phyloP scores from a whole-genome alignment of 2,113 vertebrate genomes.

The Hucho hucho region DNA sequence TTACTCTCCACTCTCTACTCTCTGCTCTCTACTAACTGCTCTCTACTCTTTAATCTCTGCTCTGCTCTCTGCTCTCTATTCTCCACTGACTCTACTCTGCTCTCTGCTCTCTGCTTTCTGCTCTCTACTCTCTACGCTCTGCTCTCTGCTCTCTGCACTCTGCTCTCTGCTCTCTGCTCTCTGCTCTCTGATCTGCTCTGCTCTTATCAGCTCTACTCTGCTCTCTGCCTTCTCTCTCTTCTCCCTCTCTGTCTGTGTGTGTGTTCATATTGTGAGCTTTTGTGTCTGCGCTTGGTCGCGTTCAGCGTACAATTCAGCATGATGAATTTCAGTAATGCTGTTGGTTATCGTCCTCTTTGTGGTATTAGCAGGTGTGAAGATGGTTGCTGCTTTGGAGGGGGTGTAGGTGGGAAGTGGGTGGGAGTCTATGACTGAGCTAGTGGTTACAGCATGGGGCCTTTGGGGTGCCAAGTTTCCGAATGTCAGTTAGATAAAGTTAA shows the following conservation, averaged over 20 bases:
- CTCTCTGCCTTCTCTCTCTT: too few relatives aligned
- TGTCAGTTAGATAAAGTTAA: constrained; percentile 51
- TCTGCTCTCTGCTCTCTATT: too few relatives aligned
- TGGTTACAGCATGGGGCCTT: constrained; percentile 41
- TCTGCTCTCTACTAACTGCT: too few relatives aligned
- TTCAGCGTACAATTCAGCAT: constrained; percentile 45
- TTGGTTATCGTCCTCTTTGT: constrained; percentile 70
- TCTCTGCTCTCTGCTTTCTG: neutral
- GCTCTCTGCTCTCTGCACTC: too few relatives aligned
- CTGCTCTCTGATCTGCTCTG: too few relatives aligned
- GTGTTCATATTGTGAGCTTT: too few relatives aligned
- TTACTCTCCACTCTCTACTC: too few relatives aligned
- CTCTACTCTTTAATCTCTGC: too few relatives aligned
- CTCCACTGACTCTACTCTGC: too few relatives aligned
- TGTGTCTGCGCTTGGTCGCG: constrained; percentile 17
- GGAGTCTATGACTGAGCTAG: constrained; percentile 31
- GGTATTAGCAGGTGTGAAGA: constrained; percentile 70
- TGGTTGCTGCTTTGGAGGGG: constrained; percentile 21
- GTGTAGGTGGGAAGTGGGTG: constrained; percentile 8
- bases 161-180: too few relatives aligned
- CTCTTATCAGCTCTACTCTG: neutral
- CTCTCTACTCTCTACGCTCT: too few relatives aligned
- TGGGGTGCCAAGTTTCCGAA: constrained; percentile 45
- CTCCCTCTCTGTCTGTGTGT: too few relatives aligned
- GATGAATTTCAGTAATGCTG: constrained; percentile 62